Conservation (phyloP, 2,888 invertebrate genomes). For the Autographa pulchrina region DNA sequence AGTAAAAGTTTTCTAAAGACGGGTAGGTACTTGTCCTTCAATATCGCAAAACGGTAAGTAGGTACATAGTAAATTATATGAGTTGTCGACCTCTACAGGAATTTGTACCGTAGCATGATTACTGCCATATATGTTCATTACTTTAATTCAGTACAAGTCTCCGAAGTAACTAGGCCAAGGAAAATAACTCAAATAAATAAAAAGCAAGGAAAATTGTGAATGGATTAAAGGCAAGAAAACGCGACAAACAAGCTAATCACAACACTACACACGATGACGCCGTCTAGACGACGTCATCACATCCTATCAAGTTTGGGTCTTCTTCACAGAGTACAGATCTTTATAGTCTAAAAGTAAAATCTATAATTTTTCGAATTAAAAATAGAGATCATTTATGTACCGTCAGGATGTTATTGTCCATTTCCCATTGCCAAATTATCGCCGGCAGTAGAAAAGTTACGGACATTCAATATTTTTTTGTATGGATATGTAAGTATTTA, state of each 20-base stretch:
- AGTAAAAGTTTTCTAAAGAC: too few species aligned
- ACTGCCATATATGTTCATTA: slow-evolving; percentile 2
- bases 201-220: slow-evolving; percentile 9
- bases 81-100: not conserved
- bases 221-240: slow-evolving; percentile 18
- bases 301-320: not conserved
- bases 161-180: slow-evolving; percentile 17
- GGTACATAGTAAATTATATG: not conserved
- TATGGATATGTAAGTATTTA: too few species aligned
- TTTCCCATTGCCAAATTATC: too few species aligned
- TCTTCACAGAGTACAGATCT: not conserved
- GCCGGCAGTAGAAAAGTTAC: too few species aligned
- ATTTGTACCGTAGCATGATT: not conserved
- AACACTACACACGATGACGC: not conserved
- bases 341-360: too few species aligned
- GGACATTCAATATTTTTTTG: too few species aligned
- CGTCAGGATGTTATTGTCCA: too few species aligned
- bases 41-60: too few species aligned
- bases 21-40: too few species aligned
- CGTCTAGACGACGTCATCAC: too few species aligned
- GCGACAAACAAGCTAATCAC: not conserved
- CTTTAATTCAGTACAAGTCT: slow-evolving; percentile 10
- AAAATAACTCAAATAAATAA: slow-evolving; percentile 20
- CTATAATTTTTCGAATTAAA: too few species aligned
- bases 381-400: too few species aligned